Percentiles rank a stretch among this genome's conserved stretches.
These are phyloP conservation scores for Allolobophora icterica DNA, from an alignment of 2,888 invertebrate genomes.

Conservation along the genomic window DNA sequence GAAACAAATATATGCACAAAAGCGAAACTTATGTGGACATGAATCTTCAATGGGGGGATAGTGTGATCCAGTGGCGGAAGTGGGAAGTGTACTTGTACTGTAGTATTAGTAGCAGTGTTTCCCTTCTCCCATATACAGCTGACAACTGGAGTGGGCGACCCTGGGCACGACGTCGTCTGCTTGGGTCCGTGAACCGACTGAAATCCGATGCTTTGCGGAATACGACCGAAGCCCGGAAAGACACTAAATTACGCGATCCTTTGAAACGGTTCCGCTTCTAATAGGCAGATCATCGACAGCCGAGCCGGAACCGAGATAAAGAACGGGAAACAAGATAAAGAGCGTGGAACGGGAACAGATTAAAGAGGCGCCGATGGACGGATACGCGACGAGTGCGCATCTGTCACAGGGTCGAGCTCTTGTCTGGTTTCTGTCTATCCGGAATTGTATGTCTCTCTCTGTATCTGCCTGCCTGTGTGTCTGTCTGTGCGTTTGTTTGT, in stretches of 20 bases:
- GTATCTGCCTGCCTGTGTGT: not conserved
- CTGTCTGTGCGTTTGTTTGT: not conserved
- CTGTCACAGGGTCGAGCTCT: not conserved
- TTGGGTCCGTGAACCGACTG: not conserved
- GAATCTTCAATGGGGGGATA: too few relatives aligned
- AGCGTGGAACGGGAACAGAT: constrained; percentile 6
- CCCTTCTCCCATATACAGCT: not conserved
- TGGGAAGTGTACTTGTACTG: not conserved
- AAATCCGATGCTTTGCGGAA: not conserved
- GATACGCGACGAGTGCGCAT: not conserved
- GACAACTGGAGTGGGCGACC: not conserved
- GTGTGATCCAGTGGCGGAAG: not conserved
- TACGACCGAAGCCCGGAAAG: constrained; percentile 11
- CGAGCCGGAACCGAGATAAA: constrained; percentile 12
- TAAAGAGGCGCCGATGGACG: constrained; percentile 17
- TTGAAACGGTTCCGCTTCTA: not conserved
- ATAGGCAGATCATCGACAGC: constrained; percentile 3
- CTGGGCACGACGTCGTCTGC: not conserved
- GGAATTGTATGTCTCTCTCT: not conserved
- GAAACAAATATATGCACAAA: too few relatives aligned
- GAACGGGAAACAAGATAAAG: constrained; percentile 6
- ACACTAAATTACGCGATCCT: not conserved
- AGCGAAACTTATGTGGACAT: too few relatives aligned
- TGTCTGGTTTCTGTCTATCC: not conserved
- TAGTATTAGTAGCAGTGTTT: too few relatives aligned